These are phyloP conservation scores for Drosophila kepulauana DNA, from an alignment of 1,140 invertebrate species.

Conservation along the genomic window DNA sequence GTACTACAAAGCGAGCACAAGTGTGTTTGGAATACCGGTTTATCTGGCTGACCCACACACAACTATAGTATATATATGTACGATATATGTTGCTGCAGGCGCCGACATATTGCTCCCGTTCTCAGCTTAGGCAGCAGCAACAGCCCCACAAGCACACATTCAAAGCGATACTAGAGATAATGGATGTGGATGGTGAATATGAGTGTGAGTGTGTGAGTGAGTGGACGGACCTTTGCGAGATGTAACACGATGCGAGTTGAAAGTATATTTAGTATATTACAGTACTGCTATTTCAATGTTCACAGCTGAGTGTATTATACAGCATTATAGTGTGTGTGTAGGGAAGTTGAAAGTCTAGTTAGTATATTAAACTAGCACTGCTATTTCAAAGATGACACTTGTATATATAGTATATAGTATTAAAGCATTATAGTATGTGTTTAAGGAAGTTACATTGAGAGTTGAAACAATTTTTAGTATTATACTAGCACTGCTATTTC, in stretches of 20 bases:
- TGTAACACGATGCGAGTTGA: slow-evolving; percentile 38
- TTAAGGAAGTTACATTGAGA: too few relatives aligned
- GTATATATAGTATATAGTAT: too few relatives aligned
- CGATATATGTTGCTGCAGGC: slow-evolving; percentile 21
- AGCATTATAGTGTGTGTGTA: too few relatives aligned
- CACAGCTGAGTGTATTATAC: too few relatives aligned
- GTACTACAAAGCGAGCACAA: background rate
- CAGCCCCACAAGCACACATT: slow-evolving; percentile 28
- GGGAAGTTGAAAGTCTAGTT: too few relatives aligned
- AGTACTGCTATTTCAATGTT: too few relatives aligned
- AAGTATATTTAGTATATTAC: too few relatives aligned
- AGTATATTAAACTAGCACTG: too few relatives aligned
- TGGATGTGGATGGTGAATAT: slow-evolving; percentile 15
- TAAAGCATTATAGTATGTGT: too few relatives aligned
- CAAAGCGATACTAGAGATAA: background rate
- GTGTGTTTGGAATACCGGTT: slow-evolving; percentile 66
- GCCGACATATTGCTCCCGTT: slow-evolving; percentile 66
- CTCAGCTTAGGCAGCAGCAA: slow-evolving; percentile 35
- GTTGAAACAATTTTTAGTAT: too few relatives aligned
- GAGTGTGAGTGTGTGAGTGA: background rate
- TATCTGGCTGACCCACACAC: slow-evolving; percentile 52
- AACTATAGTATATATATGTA: background rate
- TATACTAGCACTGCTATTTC: too few relatives aligned
- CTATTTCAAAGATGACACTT: too few relatives aligned
- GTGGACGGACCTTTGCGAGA: slow-evolving; percentile 9